A percentile compares a stretch with the other conserved stretches of the same genome.
Conservation (phyloP, 2,113 vertebrate species). For the Chunga burmeisteri region DNA sequence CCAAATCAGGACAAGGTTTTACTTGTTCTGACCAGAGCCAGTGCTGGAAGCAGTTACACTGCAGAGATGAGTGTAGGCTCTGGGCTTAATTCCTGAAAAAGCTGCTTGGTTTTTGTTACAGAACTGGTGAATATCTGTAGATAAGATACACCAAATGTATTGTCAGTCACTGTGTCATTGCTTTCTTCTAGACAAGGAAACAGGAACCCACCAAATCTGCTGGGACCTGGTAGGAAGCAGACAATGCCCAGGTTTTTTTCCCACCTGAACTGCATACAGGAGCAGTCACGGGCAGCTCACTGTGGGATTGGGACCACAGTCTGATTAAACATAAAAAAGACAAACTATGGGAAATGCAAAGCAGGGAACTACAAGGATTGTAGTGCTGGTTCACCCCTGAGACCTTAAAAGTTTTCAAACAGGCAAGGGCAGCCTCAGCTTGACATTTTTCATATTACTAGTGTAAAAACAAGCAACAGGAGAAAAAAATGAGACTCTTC, state of each 20-base stretch:
- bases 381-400: not conserved
- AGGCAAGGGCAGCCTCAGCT: not conserved
- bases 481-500: not conserved
- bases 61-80: not conserved
- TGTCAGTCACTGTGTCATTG: not conserved
- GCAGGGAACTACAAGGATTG: not conserved
- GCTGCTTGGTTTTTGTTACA: not conserved
- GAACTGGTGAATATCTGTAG: not conserved
- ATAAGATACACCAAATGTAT: not conserved
- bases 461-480: not conserved
- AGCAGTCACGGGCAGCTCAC: not conserved
- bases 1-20: not conserved
- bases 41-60: not conserved
- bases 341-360: not conserved
- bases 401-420: not conserved
- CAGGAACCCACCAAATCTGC: not conserved
- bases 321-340: not conserved
- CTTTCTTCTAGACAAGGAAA: not conserved
- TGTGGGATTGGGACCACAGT: not conserved
- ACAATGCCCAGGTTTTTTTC: not conserved
- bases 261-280: not conserved
- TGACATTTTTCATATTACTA: not conserved
- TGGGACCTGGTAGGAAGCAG: rapidly evolving
- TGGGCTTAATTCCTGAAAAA: not conserved
- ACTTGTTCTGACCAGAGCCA: not conserved